Percentiles rank a stretch among this genome's conserved stretches.
phyloP scores from a whole-genome alignment of 2,888 invertebrate genomes.

The Drosophila falleni region DNA sequence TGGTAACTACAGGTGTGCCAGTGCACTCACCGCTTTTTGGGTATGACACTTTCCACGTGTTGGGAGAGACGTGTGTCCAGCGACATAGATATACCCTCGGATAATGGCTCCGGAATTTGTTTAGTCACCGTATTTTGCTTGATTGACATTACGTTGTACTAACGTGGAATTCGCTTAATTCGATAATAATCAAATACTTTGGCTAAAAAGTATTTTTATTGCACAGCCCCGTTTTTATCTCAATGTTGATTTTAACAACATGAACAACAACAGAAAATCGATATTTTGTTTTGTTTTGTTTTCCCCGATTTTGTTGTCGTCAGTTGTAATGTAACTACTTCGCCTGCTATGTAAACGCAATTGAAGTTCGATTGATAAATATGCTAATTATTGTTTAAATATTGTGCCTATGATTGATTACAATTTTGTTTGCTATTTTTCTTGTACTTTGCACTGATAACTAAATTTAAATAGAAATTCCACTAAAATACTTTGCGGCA shows the following conservation, averaged over 20 bases:
- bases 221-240: slow-evolving; percentile 45
- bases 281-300: slow-evolving; percentile 38
- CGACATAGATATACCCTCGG: slow-evolving; percentile 53
- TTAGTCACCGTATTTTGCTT: slow-evolving; percentile 64
- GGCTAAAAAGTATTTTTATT: slow-evolving; percentile 5
- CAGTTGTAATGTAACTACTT: slow-evolving; percentile 11
- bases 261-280: slow-evolving; percentile 44
- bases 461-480: slow-evolving; percentile 59
- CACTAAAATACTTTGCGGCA: slow-evolving; percentile 56
- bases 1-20: background rate
- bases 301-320: slow-evolving; percentile 11
- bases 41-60: slow-evolving; percentile 82
- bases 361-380: slow-evolving; percentile 6
- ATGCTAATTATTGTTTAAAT: slow-evolving; percentile 13
- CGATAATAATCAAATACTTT: background rate
- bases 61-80: slow-evolving; percentile 80
- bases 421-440: slow-evolving; percentile 14
- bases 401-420: slow-evolving; percentile 13
- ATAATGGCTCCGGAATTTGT: slow-evolving; percentile 49
- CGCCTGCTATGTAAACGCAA: slow-evolving; percentile 40
- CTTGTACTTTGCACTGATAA: slow-evolving; percentile 39
- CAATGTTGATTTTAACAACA: background rate
- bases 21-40: slow-evolving; percentile 81
- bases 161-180: slow-evolving; percentile 12
- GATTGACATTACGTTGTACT: slow-evolving; percentile 44